Conservation (phyloP, 2,888 invertebrate species). For the Drosophila dives region DNA sequence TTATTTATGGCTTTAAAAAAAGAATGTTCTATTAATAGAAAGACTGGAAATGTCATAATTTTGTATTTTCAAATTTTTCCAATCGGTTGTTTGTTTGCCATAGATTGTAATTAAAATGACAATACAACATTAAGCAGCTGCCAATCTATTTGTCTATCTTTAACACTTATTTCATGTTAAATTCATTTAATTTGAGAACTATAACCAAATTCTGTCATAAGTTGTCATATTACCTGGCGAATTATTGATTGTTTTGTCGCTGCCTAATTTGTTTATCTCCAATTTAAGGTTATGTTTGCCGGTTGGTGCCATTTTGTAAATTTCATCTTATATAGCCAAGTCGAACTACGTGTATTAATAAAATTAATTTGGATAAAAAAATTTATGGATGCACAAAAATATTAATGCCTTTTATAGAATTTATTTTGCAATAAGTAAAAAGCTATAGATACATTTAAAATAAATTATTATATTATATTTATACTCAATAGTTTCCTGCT, state of each 20-base stretch:
- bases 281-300: background rate
- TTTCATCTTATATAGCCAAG: conserved; percentile 18
- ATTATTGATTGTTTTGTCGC: background rate
- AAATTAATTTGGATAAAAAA: no score
- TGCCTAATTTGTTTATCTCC: background rate
- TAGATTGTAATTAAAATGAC: conserved; percentile 3
- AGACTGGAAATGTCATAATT: conserved; percentile 4
- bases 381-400: no score
- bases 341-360: conserved; percentile 1
- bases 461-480: no score
- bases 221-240: background rate
- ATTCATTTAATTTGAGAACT: background rate
- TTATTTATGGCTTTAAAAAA: background rate
- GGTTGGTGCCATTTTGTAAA: conserved; percentile 14
- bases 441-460: no score
- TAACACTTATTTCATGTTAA: background rate
- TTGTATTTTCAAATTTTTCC: background rate
- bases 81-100: background rate
- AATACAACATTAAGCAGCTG: background rate
- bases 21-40: background rate
- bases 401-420: no score
- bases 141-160: background rate
- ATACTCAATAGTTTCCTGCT: no score
- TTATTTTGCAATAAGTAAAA: no score
- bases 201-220: background rate